These are phyloP conservation scores for Australoheros facetus DNA, from an alignment of 2,797 vertebrate species.

Conservation along the genomic window DNA sequence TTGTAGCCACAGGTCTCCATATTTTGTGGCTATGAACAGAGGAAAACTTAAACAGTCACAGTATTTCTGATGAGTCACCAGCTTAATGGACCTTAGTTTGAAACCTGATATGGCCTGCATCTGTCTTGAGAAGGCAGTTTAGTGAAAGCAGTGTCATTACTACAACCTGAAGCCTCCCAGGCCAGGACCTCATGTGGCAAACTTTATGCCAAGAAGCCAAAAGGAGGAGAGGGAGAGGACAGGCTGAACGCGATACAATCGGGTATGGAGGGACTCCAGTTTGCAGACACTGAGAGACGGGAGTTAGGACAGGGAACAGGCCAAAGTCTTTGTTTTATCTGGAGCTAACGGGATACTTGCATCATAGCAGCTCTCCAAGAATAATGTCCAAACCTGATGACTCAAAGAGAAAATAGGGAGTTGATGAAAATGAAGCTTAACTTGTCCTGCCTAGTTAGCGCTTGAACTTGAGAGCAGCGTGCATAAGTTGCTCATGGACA, in stretches of 20 bases:
- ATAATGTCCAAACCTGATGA: slow-evolving; percentile 72
- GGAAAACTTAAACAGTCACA: slow-evolving; percentile 40
- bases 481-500: slow-evolving; percentile 35
- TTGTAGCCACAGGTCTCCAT: slow-evolving; percentile 41
- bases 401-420: slow-evolving; percentile 70
- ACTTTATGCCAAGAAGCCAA: slow-evolving; percentile 45
- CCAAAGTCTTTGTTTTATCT: slow-evolving; percentile 69
- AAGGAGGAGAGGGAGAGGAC: slow-evolving; percentile 37
- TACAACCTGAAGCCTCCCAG: slow-evolving; percentile 64
- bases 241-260: slow-evolving; percentile 50
- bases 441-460: slow-evolving; percentile 46
- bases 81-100: slow-evolving; percentile 56
- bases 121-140: slow-evolving; percentile 49
- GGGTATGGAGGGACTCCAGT: slow-evolving; percentile 45
- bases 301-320: slow-evolving; percentile 12
- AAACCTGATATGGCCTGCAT: slow-evolving; percentile 60
- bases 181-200: slow-evolving; percentile 59
- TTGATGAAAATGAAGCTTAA: slow-evolving; percentile 61
- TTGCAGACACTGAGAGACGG: slow-evolving; percentile 30
- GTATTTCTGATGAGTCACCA: slow-evolving; percentile 66
- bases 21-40: slow-evolving; percentile 44
- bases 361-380: slow-evolving; percentile 71
- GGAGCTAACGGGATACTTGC: slow-evolving; percentile 62
- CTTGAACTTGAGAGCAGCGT: slow-evolving; percentile 4
- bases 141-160: slow-evolving; percentile 68